Evolutionary conservation across 2,113 vertebrate genomes (phyloP), one percentile per base, ranked within the genome.

Genomic region (Daphoenositta chrysoptera): DNA sequence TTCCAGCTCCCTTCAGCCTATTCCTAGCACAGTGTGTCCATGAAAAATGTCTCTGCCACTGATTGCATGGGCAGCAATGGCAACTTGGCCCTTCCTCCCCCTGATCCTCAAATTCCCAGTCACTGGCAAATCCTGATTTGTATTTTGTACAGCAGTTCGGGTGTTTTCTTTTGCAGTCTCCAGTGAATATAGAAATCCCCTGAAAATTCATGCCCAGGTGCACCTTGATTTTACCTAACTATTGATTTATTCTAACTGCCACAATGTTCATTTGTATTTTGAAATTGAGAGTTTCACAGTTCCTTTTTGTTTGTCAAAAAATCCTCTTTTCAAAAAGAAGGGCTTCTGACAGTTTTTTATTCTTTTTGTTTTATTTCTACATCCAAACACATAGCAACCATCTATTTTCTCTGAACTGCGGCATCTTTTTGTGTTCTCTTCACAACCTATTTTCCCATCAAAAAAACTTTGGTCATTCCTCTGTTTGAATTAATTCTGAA

Each of bases 11-110:
- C 26, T 83, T 64, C 53, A 42, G 18, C 26, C 13, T 56, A 18
- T 81, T 64, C 44, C 54, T 84, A 65, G 35, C 6, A 19, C 5
- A 45, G 5, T 30, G 18, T 65, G 23, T 39, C 26, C 23, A 60
- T 35, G 27, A 10, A 47, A 70, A 78, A 73, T 28, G 0, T 63
- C 26, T 86, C 11, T 48, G 19, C 40, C 35, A 70, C 6, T 0
- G 0, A n/a, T 4, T 70, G 8, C 10, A 58, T 2, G 3, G 35
- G 6, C 26, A 87, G 30, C 33, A 89, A 37, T 10, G 27, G 14
- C 23, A 42, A 4, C 18, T 7, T 50, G 68, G 4, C 26, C 11
- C 13, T 50, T 33, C 18, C 21, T 79, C 3, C 6, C 24, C 11
- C 39, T 16, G 6, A 42, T 17, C 42, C 17, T 58, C 14, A 33